Evolutionary conservation across 2,797 vertebrate species (phyloP).

Genomic region (Periophthalmus magnuspinnatus): DNA sequence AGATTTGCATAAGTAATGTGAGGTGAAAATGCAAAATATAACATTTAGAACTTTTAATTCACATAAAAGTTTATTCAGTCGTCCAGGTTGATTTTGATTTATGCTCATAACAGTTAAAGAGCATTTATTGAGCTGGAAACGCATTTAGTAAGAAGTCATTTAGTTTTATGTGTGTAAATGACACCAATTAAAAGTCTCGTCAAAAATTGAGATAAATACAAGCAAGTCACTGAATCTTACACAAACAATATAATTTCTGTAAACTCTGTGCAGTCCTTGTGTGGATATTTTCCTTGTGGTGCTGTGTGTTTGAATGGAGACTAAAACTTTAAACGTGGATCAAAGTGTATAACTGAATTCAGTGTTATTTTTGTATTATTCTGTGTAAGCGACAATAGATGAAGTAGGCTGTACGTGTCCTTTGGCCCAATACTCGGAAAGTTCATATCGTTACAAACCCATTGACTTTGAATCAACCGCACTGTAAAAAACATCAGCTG

Average conservation of each 20-base stretch:
- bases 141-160: no score
- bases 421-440: constrained; percentile 16
- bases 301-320: constrained; percentile 31
- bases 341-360: constrained; percentile 35
- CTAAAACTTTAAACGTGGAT: constrained; percentile 25
- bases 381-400: not conserved
- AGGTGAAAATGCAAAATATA: no score
- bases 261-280: constrained; percentile 19
- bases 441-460: constrained; percentile 7
- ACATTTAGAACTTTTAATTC: no score
- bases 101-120: no score
- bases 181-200: no score
- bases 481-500: constrained; percentile 23
- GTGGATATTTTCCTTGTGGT: constrained; percentile 28
- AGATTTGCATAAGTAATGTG: no score
- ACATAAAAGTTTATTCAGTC: no score
- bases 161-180: no score
- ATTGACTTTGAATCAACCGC: constrained; percentile 12
- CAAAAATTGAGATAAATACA: no score
- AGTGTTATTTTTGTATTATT: constrained; percentile 21
- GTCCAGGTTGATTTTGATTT: no score
- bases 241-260: not conserved
- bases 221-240: no score
- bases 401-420: constrained; percentile 22
- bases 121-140: no score